A percentile compares a stretch with the other conserved stretches of the same genome.
phyloP scores from a whole-genome alignment of 2,888 invertebrate genomes.

The Orthosia gothica region DNA sequence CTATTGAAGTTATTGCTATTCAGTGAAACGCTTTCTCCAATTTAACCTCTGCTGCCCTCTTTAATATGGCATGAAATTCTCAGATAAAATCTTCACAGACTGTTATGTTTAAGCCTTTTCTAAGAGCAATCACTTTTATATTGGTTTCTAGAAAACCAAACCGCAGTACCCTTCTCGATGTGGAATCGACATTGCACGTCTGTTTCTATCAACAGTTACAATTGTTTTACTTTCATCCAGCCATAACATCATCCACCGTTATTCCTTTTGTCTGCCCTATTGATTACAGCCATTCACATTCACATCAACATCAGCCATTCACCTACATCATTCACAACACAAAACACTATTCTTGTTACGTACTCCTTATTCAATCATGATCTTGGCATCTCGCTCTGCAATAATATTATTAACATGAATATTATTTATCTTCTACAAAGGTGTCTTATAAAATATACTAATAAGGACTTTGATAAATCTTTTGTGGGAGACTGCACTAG shows the following conservation, averaged over 20 bases:
- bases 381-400: background rate
- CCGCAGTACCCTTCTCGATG: background rate
- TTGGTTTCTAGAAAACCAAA: background rate
- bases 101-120: background rate
- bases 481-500: no score
- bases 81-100: background rate
- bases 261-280: background rate
- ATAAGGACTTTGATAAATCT: no score
- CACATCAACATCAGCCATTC: background rate
- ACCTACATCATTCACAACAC: background rate
- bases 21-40: conserved; percentile 20
- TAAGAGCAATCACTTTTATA: background rate
- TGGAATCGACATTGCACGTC: background rate
- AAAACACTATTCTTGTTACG: background rate
- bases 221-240: background rate
- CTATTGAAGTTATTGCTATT: conserved; percentile 9
- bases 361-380: background rate
- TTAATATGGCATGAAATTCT: conserved; percentile 9
- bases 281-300: background rate
- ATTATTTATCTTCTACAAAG: no score
- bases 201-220: background rate
- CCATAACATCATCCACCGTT: background rate
- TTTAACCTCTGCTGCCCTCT: conserved; percentile 13
- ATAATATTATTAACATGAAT: background rate
- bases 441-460: no score